A percentile compares a stretch with the other conserved stretches of the same genome.
These are phyloP conservation scores for Eulithis prunata DNA, from an alignment of 2,888 invertebrate species.

Conservation along the genomic window DNA sequence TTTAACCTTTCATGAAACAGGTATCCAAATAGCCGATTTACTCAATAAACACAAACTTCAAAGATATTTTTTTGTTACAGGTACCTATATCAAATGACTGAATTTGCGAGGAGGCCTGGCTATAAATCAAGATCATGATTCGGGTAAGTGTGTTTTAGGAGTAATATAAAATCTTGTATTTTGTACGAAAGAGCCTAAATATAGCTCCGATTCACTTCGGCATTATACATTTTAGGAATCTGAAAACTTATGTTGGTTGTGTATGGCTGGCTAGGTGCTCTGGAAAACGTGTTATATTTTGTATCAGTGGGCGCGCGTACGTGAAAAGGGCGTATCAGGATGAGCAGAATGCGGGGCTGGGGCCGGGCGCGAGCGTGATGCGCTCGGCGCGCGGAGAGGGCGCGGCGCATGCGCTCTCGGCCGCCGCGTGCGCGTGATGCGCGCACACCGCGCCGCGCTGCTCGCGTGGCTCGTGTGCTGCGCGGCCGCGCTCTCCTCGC, in stretches of 20 bases:
- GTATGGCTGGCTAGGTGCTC: not conserved
- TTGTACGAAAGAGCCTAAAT: not conserved
- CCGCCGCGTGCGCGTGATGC: constrained; percentile 75
- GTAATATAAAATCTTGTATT: not conserved
- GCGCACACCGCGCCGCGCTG: constrained; percentile 81
- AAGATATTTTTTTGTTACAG: constrained; percentile 58
- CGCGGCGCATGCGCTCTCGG: constrained; percentile 63
- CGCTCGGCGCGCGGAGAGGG: constrained; percentile 58
- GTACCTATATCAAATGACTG: constrained; percentile 59
- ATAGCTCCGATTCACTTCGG: not conserved
- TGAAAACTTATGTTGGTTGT: not conserved
- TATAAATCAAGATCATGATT: constrained; percentile 63
- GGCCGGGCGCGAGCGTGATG: constrained; percentile 65
- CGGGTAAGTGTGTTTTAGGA: constrained; percentile 59
- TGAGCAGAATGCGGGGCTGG: constrained; percentile 61
- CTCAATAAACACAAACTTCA: not conserved
- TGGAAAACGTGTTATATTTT: constrained; percentile 30
- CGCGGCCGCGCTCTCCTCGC: constrained; percentile 84
- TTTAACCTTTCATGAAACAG: constrained; percentile 17
- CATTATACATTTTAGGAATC: not conserved
- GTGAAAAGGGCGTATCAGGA: constrained; percentile 64
- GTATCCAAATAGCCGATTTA: not conserved
- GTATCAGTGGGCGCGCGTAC: constrained; percentile 66
- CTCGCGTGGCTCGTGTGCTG: constrained; percentile 84
- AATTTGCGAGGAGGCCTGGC: constrained; percentile 44